Base-by-base conservation (phyloP, 2,888 invertebrate genomes). In the Cephus pygmeus region DNA sequence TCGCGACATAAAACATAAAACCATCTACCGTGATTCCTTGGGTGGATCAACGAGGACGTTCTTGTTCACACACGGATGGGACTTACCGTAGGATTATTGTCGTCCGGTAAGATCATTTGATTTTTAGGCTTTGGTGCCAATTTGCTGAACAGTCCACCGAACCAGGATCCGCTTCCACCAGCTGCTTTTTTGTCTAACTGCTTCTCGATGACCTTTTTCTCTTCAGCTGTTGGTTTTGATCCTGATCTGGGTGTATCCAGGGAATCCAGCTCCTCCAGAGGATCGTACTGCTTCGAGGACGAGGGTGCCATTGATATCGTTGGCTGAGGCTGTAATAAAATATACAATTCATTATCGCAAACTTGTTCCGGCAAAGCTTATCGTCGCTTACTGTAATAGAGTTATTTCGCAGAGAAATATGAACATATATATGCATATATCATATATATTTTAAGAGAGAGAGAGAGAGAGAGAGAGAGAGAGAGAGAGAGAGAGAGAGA, bases 41-140 rank as follows among this genome's bases (percentile, higher is more conserved):
- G 71, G 71, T 31, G 34, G 71, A 31, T 71, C 31, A 31, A 12
- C 33, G 31, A 31, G 15, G 33, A 31, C 12, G 23, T 33, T 12
- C 1, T 31, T 9, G 23, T 31, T 71, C 33, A 2, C 3, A 23
- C 3, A 23, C 1, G 31, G 2, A 71, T 23, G 9, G 1, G 23
- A 93, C 94, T 94, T 93, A 97, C 97, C 82, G 96, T 93, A 82
- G 97, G 98, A 93, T 98, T 96, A 91, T 96, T 98, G 92, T 98
- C 98, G 92, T 98, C 98, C 1, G 98, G 98, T 85, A 98, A 93
- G 89, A 96, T 98, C 97, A 98, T 98, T 93, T 98, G 98, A 93
- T 98, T 98, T 92, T 97, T 97, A 73, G 96, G 95, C 85, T 96
- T 96, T 77, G 96, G 93, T 33, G 96, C 94, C 79, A 97, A 93